These are phyloP conservation scores for Micromys minutus DNA, from an alignment of 2,113 vertebrate genomes.

Conservation along the genomic window DNA sequence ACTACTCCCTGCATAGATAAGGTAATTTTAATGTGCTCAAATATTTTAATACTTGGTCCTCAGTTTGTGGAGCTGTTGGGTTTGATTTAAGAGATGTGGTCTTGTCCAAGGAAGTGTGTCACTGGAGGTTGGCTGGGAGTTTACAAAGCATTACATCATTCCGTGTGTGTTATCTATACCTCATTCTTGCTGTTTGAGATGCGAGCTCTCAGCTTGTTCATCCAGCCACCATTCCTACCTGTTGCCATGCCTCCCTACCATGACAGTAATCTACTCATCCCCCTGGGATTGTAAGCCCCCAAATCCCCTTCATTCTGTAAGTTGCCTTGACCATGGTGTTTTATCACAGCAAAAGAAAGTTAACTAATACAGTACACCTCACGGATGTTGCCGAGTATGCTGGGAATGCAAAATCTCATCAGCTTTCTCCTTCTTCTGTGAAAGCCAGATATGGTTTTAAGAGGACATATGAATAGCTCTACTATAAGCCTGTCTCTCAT, in stretches of 20 bases:
- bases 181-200: neutral
- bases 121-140: neutral
- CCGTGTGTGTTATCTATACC: neutral
- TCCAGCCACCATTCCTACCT: neutral
- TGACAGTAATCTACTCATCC: neutral
- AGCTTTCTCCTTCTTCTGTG: neutral
- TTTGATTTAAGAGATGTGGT: neutral
- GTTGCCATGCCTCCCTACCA: neutral
- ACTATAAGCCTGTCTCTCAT: neutral
- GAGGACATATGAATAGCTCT: neutral
- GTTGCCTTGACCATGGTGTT: neutral
- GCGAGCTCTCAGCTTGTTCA: neutral
- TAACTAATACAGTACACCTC: neutral
- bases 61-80: neutral
- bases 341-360: neutral
- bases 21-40: neutral
- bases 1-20: too few species aligned
- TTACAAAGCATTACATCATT: neutral
- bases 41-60: neutral
- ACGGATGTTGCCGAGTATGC: neutral
- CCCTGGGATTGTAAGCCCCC: neutral
- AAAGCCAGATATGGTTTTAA: neutral
- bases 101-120: neutral
- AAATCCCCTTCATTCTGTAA: neutral
- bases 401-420: neutral